These are phyloP conservation scores for Armadillidium nasatum DNA, from an alignment of 1,140 invertebrate species.

Conservation along the genomic window DNA sequence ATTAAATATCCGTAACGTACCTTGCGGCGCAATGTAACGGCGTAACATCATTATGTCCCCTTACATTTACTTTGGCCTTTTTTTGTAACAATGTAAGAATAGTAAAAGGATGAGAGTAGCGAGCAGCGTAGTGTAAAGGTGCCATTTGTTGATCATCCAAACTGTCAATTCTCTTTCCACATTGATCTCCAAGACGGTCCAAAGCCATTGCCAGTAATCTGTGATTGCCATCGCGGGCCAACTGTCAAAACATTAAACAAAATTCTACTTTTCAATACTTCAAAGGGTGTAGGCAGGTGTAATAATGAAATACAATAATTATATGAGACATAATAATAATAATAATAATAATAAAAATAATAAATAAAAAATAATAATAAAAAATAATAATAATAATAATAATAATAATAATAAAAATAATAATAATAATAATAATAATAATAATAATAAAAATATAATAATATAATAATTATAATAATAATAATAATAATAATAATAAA, in stretches of 20 bases:
- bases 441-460: too few relatives aligned
- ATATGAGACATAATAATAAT: too few relatives aligned
- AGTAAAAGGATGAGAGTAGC: conserved; percentile 50
- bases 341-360: too few relatives aligned
- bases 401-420: too few relatives aligned
- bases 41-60: conserved; percentile 50
- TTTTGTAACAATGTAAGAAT: conserved; percentile 50
- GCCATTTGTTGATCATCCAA: conserved; percentile 50
- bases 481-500: too few relatives aligned
- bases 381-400: too few relatives aligned
- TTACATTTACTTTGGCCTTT: conserved; percentile 50
- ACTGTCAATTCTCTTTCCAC: conserved; percentile 47
- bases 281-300: too few relatives aligned
- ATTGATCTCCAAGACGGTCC: conserved; percentile 36
- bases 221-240: conserved; percentile 42
- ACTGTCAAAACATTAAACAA: conserved; percentile 6
- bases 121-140: conserved; percentile 52
- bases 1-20: conserved; percentile 28
- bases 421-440: too few relatives aligned
- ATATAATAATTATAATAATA: too few relatives aligned
- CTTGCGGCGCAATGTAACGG: conserved; percentile 53
- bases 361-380: too few relatives aligned
- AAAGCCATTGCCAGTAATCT: conserved; percentile 30
- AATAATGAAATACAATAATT: too few relatives aligned
- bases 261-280: too few relatives aligned